Conservation (phyloP, 1,140 invertebrate species). For the Nebria ingens region DNA sequence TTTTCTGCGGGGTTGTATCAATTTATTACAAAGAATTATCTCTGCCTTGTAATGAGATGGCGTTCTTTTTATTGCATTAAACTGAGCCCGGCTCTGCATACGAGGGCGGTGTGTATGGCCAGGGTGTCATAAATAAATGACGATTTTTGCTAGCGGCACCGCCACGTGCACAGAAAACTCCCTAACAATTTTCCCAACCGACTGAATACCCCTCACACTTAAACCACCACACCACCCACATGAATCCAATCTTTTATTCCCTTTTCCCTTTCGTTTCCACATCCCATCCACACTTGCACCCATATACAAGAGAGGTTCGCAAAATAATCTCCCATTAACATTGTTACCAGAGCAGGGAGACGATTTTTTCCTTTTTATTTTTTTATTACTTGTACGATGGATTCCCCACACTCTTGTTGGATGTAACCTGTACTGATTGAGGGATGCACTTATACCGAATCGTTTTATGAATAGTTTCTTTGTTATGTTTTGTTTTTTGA, state of each 20-base stretch:
- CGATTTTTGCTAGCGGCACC: conserved; percentile 16
- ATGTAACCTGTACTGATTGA: too few species aligned
- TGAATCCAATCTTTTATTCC: conserved; percentile 13
- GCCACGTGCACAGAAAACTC: conserved; percentile 7
- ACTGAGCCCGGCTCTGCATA: neutral
- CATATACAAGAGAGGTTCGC: neutral
- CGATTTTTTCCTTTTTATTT: neutral
- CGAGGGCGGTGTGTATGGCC: neutral
- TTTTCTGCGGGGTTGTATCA: too few species aligned
- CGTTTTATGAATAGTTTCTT: too few species aligned
- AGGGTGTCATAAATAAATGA: conserved; percentile 22
- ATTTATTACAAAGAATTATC: too few species aligned
- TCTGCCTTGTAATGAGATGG: too few species aligned
- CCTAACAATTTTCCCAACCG: conserved; percentile 8
- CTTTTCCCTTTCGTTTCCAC: neutral
- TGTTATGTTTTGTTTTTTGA: too few species aligned
- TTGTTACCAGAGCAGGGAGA: too few species aligned
- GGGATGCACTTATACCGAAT: too few species aligned
- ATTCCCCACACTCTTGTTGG: too few species aligned
- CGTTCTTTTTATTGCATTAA: too few species aligned
- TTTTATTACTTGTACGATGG: neutral
- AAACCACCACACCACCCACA: conserved; percentile 3
- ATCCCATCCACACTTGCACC: neutral
- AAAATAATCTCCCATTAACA: conserved; percentile 6
- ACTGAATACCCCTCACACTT: conserved; percentile 3